A percentile compares a stretch with the other conserved stretches of the same genome.
Evolutionary conservation across 2,113 vertebrate genomes (phyloP).

Genomic region (Geococcyx californianus): DNA sequence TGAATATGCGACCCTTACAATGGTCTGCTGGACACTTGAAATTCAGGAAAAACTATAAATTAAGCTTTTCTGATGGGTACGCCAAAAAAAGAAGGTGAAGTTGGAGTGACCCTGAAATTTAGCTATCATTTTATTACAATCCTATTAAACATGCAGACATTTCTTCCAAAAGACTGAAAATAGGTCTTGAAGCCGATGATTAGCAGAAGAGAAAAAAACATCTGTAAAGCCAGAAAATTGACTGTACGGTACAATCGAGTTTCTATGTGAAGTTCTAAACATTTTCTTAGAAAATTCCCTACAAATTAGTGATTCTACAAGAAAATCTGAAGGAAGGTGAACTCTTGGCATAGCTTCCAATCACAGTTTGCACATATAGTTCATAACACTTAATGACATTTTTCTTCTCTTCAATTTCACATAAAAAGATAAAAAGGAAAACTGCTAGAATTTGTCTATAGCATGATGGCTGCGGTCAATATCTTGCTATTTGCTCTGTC

Average conservation of each 20-base stretch:
- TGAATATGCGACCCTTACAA: background rate
- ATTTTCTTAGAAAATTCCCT: slow-evolving; percentile 53
- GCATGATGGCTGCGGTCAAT: slow-evolving; percentile 66
- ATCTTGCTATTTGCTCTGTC: slow-evolving; percentile 67
- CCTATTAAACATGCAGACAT: background rate
- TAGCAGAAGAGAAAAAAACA: background rate
- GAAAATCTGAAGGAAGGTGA: slow-evolving; percentile 48
- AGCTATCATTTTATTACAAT: background rate
- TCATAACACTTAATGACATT: slow-evolving; percentile 70
- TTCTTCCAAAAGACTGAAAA: slow-evolving; percentile 4
- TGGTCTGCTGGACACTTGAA: background rate
- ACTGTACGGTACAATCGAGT: background rate
- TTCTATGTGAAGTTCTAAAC: slow-evolving; percentile 31
- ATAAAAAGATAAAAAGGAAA: slow-evolving; percentile 61
- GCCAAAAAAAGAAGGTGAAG: background rate
- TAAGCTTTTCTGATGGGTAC: background rate
- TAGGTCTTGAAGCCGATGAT: background rate
- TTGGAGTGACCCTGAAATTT: background rate
- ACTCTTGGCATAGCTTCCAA: slow-evolving; percentile 46
- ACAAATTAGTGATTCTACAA: slow-evolving; percentile 25
- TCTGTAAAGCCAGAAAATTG: slow-evolving; percentile 7
- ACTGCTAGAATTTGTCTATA: slow-evolving; percentile 32
- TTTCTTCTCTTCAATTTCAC: slow-evolving; percentile 77
- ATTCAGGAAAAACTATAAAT: background rate
- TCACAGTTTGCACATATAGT: slow-evolving; percentile 54